Evolutionary conservation across 2,888 invertebrate species (phyloP).

Genomic region (Cephalotes varians): DNA sequence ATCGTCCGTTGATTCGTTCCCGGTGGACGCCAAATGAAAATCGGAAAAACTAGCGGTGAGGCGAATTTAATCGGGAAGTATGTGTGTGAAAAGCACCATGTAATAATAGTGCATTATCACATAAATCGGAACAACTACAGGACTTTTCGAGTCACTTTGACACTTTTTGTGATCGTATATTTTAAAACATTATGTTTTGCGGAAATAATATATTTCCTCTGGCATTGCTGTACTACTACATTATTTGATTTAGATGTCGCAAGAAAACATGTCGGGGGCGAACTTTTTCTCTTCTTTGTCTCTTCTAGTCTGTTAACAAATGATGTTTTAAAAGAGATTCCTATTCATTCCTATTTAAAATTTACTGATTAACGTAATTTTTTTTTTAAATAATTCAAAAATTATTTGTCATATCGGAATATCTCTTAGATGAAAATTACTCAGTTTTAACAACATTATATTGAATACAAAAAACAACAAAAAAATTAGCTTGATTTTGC

Average conservation of each 20-base stretch:
- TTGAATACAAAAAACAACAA: neutral
- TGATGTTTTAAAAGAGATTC: neutral
- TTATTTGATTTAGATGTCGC: neutral
- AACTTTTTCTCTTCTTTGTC: neutral
- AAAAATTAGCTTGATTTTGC: neutral
- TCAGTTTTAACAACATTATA: neutral
- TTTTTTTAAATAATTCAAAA: neutral
- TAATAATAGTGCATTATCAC: constrained; percentile 17
- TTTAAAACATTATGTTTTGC: constrained; percentile 4
- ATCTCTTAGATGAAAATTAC: neutral
- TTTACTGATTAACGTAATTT: neutral
- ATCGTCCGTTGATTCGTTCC: constrained; percentile 16
- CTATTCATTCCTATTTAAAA: neutral
- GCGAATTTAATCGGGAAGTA: constrained; percentile 13
- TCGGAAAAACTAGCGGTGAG: neutral
- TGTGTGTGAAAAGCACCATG: neutral
- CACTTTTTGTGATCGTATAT: neutral
- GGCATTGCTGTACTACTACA: neutral
- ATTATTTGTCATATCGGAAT: too few relatives aligned
- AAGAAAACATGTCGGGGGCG: neutral
- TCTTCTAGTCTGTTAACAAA: neutral
- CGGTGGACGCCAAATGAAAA: constrained; percentile 29
- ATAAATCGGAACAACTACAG: neutral
- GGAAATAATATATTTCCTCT: constrained; percentile 5
- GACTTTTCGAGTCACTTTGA: neutral